These are phyloP conservation scores for Beaufortia kweichowensis DNA, from an alignment of 2,113 vertebrate species.

Conservation along the genomic window DNA sequence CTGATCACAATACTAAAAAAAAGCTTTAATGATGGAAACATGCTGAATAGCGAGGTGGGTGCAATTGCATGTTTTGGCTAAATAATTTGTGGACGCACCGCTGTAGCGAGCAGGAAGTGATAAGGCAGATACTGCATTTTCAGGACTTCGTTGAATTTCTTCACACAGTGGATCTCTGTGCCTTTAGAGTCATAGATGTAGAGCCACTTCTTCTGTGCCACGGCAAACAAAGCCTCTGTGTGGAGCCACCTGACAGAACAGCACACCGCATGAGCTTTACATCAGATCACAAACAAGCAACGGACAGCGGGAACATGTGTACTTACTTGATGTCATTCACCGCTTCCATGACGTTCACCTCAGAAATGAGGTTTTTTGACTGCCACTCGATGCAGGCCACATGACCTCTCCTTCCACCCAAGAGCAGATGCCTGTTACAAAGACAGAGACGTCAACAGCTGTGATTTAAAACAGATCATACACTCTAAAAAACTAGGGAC, in stretches of 20 bases:
- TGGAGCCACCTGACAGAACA: conserved; percentile 82
- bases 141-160: conserved; percentile 82
- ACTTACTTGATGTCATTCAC: conserved; percentile 84
- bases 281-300: too few relatives aligned
- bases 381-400: conserved; percentile 86
- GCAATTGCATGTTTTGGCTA: too few relatives aligned
- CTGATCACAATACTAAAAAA: too few relatives aligned
- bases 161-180: conserved; percentile 86
- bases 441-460: not conserved
- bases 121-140: conserved; percentile 87
- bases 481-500: too few relatives aligned
- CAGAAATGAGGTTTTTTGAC: conserved; percentile 82
- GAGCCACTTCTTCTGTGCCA: conserved; percentile 88
- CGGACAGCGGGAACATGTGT: too few relatives aligned
- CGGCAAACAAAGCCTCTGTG: conserved; percentile 81
- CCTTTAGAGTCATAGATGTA: conserved; percentile 86
- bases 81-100: conserved; percentile 58
- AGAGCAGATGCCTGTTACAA: conserved; percentile 77
- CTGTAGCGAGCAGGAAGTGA: conserved; percentile 82
- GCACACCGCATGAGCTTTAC: not conserved
- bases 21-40: too few relatives aligned
- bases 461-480: not conserved
- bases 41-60: too few relatives aligned
- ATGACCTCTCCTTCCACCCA: conserved; percentile 85
- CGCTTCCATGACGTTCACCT: conserved; percentile 89